A percentile compares a stretch with the other conserved stretches of the same genome.
phyloP scores from a whole-genome alignment of 2,888 invertebrate genomes.

The Reticulitermes lucifugus region DNA sequence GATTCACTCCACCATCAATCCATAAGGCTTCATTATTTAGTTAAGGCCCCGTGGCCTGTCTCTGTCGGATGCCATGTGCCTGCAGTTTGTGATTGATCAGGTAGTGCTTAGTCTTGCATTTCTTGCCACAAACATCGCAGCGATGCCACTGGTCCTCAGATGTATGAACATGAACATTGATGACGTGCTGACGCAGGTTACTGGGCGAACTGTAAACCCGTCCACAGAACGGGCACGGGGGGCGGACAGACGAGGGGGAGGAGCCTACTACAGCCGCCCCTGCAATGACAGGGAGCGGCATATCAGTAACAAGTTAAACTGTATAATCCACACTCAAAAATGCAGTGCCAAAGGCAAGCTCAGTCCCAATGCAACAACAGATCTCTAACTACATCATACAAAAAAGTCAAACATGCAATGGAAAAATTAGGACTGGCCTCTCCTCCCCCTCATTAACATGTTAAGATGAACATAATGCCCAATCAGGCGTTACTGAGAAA shows the following conservation, averaged over 20 bases:
- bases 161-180: constrained; percentile 72
- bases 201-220: constrained; percentile 77
- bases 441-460: neutral
- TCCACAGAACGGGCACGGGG: constrained; percentile 78
- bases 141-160: constrained; percentile 64
- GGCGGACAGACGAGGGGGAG: constrained; percentile 62
- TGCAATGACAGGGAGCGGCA: constrained; percentile 53
- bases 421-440: neutral
- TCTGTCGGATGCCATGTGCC: constrained; percentile 54
- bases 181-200: constrained; percentile 77
- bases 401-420: neutral
- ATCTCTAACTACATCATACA: constrained; percentile 13
- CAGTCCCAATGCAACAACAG: neutral
- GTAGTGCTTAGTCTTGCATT: constrained; percentile 57
- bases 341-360: neutral
- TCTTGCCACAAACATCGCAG: constrained; percentile 56
- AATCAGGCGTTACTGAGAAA: too few species aligned
- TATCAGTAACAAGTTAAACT: constrained; percentile 37
- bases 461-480: too few species aligned
- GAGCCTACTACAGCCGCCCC: constrained; percentile 52
- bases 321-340: constrained; percentile 6
- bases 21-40: neutral
- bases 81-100: constrained; percentile 56
- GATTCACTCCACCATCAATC: neutral
- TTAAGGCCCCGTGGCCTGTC: constrained; percentile 46